Conservation (phyloP, 1,140 invertebrate genomes). For the Venturia canescens region DNA sequence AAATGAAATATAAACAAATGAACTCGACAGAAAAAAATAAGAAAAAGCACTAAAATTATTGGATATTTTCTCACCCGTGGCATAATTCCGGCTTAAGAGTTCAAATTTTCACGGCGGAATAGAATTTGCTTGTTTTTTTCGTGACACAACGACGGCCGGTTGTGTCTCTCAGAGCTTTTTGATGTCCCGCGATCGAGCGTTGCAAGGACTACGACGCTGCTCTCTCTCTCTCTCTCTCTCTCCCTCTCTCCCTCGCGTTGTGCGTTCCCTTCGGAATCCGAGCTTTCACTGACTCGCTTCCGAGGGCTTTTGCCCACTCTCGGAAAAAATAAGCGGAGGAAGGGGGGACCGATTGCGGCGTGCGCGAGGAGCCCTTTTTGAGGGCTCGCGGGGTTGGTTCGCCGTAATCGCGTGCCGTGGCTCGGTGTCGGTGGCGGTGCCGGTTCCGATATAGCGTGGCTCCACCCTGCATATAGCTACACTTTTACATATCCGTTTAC, state of each 20-base stretch:
- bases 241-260: conserved; percentile 42
- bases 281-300: conserved; percentile 64
- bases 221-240: not conserved
- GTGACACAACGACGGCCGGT: conserved; percentile 57
- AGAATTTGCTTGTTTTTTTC: conserved; percentile 21
- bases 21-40: too few species aligned
- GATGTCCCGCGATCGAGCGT: conserved; percentile 42
- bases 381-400: conserved; percentile 11
- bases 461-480: conserved; percentile 56
- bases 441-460: conserved; percentile 42
- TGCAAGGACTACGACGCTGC: not conserved
- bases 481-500: not conserved
- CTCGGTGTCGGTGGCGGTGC: conserved; percentile 36
- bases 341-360: not conserved
- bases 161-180: conserved; percentile 61
- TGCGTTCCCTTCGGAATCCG: conserved; percentile 62
- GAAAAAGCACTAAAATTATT: not conserved
- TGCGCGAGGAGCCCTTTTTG: conserved; percentile 41
- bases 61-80: conserved; percentile 63
- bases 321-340: not conserved
- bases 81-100: conserved; percentile 51
- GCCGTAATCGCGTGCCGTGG: conserved; percentile 57
- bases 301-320: conserved; percentile 20
- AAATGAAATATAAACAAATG: too few species aligned
- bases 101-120: not conserved